A percentile compares a stretch with the other conserved stretches of the same genome.
Conservation (phyloP, 2,797 vertebrate species). For the Channallabes apus region DNA sequence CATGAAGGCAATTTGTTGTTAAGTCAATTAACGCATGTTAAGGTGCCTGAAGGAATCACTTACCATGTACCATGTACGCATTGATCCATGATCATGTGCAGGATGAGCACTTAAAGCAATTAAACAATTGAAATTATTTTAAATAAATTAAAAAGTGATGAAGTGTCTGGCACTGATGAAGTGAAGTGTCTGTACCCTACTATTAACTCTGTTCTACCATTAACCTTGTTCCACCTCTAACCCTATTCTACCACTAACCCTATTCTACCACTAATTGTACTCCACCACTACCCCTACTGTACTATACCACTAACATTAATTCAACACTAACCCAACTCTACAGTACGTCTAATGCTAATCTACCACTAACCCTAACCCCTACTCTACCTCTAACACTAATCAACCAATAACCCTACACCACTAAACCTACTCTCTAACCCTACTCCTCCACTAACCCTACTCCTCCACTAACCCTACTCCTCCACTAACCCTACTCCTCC, state of each 20-base stretch:
- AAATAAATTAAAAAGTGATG: background rate
- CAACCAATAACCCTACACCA: too few relatives aligned
- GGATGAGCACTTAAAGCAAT: background rate
- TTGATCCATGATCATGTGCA: background rate
- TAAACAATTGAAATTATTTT: background rate
- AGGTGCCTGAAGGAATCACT: background rate
- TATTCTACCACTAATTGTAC: too few relatives aligned
- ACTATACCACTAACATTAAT: too few relatives aligned
- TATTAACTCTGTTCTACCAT: too few relatives aligned
- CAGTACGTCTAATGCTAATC: background rate
- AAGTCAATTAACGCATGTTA: background rate
- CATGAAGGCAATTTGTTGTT: background rate
- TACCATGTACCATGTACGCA: background rate
- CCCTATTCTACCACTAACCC: too few relatives aligned
- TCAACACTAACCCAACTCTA: background rate
- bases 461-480: background rate
- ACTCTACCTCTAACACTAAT: background rate
- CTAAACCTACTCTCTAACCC: background rate
- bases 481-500: background rate
- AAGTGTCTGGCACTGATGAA: too few relatives aligned
- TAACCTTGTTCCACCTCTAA: background rate
- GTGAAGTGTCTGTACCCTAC: background rate
- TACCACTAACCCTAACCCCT: background rate
- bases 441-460: background rate
- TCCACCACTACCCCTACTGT: too few relatives aligned